Conservation (phyloP, 2,113 vertebrate genomes). For the Brachyistius frenatus region DNA sequence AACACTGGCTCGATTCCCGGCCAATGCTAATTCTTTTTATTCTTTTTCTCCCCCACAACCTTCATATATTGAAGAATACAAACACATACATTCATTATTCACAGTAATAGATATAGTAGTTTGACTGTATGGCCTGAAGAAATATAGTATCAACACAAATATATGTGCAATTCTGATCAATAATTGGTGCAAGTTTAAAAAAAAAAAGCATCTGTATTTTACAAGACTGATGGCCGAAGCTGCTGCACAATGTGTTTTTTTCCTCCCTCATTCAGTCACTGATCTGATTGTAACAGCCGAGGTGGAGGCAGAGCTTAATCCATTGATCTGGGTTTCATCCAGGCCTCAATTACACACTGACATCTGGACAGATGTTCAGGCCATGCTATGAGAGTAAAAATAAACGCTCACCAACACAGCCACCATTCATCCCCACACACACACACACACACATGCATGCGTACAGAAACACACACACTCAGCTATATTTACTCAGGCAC, state of each 20-base stretch:
- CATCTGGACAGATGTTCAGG: constrained; percentile 72
- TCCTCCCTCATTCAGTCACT: neutral
- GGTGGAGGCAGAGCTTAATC: constrained; percentile 48
- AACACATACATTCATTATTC: no score
- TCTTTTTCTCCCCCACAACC: no score
- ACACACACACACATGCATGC: neutral
- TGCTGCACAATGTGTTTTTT: neutral
- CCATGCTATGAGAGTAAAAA: constrained; percentile 41
- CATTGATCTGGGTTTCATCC: constrained; percentile 48
- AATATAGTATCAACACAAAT: no score
- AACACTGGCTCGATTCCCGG: no score
- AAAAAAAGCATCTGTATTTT: neutral
- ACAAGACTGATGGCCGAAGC: neutral
- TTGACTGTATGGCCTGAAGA: no score
- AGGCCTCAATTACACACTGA: constrained; percentile 52
- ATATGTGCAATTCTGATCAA: no score
- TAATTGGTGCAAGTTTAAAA: no score
- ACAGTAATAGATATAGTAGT: no score
- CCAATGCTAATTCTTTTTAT: no score
- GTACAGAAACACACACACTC: constrained; percentile 2
- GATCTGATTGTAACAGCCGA: constrained; percentile 17
- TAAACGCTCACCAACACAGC: constrained; percentile 15
- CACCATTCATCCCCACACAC: neutral
- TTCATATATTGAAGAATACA: no score
- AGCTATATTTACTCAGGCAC: constrained; percentile 22